Base-by-base conservation (phyloP, 2,797 vertebrate species). In the Ciconia nigra region DNA sequence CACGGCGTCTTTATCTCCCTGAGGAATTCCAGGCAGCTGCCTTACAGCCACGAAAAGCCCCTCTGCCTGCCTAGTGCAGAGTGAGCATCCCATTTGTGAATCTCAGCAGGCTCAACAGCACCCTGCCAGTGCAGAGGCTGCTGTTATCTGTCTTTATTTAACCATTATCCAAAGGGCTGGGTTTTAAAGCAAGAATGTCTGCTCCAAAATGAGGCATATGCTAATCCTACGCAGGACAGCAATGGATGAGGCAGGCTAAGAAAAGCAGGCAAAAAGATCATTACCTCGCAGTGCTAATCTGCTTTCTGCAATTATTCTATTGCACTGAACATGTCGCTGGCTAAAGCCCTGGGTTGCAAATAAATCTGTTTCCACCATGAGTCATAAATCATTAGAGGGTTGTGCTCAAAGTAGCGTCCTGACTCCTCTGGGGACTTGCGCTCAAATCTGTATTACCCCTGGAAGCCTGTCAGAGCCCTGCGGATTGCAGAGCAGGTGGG, bases 101-200 rank as follows among this genome's bases (percentile, higher is more conserved):
- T 57, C 51, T 72, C 71, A 51, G 72, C 42, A 72, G 78, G 71
- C 63, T 80, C 74, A 39, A 19, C 37, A 90, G 73, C 86, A 79
- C 59, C n/a, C 5, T 6, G 28, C 47, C 61, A 54, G 70, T 6
- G 46, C 85, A 72, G 57, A 73, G 59, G 16, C 78, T 80, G 93
- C 89, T 61, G 52, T 22, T 57, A 74, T 67, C 92, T 73, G 46
- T 89, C 91, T 93, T 87, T 79, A 51, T 96, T 94, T 88, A 71
- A 49, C 76, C 22, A 0, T 76, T 93, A 70, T 42, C 89, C 24
- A 1, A 78, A 93, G 94, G 91, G 93, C 76, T 94, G 95, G 44
- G 76, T 37, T 97, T 96, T 93, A 94, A 86, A 97, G 93, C 57
- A 96, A 96, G 95, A 83, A 95, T 58, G 69, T 90, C 95, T 95